A percentile compares a stretch with the other conserved stretches of the same genome.
phyloP scores from a whole-genome alignment of 2,797 vertebrate species.

The Salmo trutta region DNA sequence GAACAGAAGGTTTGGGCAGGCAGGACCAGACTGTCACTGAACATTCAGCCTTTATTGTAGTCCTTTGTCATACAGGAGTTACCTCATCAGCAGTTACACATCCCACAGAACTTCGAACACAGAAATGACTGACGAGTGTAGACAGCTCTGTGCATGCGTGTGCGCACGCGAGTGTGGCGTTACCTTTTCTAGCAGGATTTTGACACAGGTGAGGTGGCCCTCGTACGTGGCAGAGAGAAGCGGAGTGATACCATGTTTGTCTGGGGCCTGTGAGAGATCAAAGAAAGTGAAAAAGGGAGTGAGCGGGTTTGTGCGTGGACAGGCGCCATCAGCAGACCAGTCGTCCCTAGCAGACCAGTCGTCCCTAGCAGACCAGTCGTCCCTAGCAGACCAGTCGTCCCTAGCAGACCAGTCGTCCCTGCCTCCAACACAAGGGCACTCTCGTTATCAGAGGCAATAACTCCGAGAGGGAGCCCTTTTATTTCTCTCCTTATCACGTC shows the following conservation, averaged over 20 bases:
- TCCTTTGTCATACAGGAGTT: constrained; percentile 47
- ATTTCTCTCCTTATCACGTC: constrained; percentile 31
- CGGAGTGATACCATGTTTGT: constrained; percentile 92
- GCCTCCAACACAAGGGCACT: constrained; percentile 15
- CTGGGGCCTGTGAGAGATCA: constrained; percentile 79
- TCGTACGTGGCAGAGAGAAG: constrained; percentile 89
- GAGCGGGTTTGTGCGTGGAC: constrained; percentile 5
- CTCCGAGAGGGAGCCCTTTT: not conserved
- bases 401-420: constrained; percentile 1
- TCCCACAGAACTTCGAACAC: constrained; percentile 36
- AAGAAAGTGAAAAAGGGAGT: not conserved
- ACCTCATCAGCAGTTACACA: constrained; percentile 64
- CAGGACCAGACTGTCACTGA: constrained; percentile 37
- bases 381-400: too few relatives aligned
- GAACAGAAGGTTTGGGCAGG: not conserved
- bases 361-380: too few relatives aligned
- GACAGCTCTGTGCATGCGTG: not conserved
- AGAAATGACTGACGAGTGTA: constrained; percentile 5
- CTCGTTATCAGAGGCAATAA: constrained; percentile 26
- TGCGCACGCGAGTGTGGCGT: not conserved
- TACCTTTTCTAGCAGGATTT: constrained; percentile 94
- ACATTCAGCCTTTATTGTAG: constrained; percentile 45
- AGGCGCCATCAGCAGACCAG: not conserved
- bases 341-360: too few relatives aligned
- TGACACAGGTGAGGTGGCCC: constrained; percentile 86